Evolutionary conservation across 2,113 vertebrate genomes (phyloP).

Genomic region (Eretmochelys imbricata): DNA sequence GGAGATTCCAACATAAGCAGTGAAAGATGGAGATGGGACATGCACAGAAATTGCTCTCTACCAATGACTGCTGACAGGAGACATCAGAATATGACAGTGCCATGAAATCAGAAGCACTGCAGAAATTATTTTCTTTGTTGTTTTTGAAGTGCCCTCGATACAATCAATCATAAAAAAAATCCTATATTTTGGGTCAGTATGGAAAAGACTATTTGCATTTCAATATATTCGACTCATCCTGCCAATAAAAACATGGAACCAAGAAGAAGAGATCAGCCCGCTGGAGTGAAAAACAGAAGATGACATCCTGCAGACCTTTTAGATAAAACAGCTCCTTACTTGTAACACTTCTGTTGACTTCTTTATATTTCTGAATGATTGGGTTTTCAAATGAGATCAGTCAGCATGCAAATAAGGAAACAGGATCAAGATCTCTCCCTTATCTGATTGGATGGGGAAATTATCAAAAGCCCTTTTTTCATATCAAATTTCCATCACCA

Average conservation of each 20-base stretch:
- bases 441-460: constrained; percentile 82
- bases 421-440: constrained; percentile 81
- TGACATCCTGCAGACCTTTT: constrained; percentile 55
- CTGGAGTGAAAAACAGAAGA: constrained; percentile 61
- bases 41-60: constrained; percentile 7
- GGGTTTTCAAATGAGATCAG: constrained; percentile 85
- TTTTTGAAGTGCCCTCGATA: constrained; percentile 50
- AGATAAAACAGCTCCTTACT: constrained; percentile 60
- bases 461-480: constrained; percentile 82
- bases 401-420: constrained; percentile 82
- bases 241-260: constrained; percentile 44
- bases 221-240: constrained; percentile 36
- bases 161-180: constrained; percentile 29
- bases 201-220: constrained; percentile 59
- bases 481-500: constrained; percentile 86
- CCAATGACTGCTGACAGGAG: neutral
- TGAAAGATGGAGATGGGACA: neutral
- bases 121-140: constrained; percentile 11
- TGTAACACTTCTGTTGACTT: constrained; percentile 34
- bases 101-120: constrained; percentile 7
- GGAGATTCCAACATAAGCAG: neutral
- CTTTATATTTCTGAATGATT: constrained; percentile 67
- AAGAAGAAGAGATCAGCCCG: constrained; percentile 54
- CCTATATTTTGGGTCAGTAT: constrained; percentile 15
- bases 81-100: neutral